A percentile compares a stretch with the other conserved stretches of the same genome.
Conservation (phyloP, 2,113 vertebrate species). For the Crocuta crocuta region DNA sequence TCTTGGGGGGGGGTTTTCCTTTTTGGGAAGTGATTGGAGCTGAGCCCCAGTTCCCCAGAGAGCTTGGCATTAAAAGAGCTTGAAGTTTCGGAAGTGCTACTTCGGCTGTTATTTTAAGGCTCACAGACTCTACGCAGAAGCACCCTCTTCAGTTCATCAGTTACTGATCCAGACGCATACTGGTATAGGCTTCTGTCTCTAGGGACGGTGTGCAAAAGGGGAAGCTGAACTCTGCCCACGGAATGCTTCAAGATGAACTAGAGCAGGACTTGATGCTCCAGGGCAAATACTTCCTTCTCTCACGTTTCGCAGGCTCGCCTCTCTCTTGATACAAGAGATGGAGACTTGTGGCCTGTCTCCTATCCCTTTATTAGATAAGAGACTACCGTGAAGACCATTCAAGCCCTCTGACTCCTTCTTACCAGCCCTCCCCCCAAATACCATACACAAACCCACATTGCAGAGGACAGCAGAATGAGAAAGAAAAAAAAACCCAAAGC, state of each 20-base stretch:
- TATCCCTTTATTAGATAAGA: neutral
- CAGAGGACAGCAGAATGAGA: neutral
- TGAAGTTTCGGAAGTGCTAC: constrained; percentile 12
- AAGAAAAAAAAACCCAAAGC: neutral
- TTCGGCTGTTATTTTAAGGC: neutral
- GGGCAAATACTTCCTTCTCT: neutral
- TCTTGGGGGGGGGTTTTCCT: neutral
- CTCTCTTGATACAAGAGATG: neutral
- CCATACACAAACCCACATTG: neutral
- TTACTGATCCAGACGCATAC: constrained; percentile 37
- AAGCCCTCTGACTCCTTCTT: neutral
- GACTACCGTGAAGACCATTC: neutral
- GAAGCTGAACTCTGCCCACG: neutral
- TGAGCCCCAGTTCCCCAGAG: constrained; percentile 33
- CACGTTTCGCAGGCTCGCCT: neutral
- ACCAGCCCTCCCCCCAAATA: neutral
- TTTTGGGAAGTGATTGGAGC: constrained; percentile 57
- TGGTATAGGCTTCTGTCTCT: neutral
- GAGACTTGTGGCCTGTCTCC: neutral
- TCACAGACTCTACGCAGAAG: neutral
- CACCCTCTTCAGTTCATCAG: neutral
- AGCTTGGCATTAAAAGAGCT: neutral
- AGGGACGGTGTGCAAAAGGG: neutral
- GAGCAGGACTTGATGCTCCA: neutral
- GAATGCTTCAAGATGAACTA: neutral